Evolutionary conservation across 1,140 invertebrate genomes (phyloP), one percentile per base, ranked within the genome.

Genomic region (Heliconius hermathena): DNA sequence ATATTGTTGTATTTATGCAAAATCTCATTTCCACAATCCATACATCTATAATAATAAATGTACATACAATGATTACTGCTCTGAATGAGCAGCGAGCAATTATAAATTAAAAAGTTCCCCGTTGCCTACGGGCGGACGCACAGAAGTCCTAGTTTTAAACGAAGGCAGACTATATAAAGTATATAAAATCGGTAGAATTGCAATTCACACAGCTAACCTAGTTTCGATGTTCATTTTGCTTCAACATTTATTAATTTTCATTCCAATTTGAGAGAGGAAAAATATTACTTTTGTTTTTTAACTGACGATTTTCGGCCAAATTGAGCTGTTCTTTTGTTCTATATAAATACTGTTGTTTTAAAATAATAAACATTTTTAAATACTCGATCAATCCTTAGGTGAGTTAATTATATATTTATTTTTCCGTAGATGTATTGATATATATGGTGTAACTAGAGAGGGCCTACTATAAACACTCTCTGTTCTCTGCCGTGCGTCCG

Each of bases 201-300:
- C 57, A 76, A 60, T 66, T 13, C 74, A 38, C 77, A 70, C 73
- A 18, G 33, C 73, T 79, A 79, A 79, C 78, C 78, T 79, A 79
- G 73, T 79, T 79, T 75, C 36, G 57, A 71, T 75, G 60, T 33
- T 77, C 66, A 46, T 79, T 75, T 70, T 71, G 57, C 18, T 76
- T 73, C 38, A 73, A 73, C 54, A 26, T 46, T 73, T 78, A 78
- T 78, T 73, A 78, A 73, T 38, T 33, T 77, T 77, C 41, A 71
- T 52, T 72, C 38, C 60, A 66, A 1, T 66, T 66, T 66, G 26
- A 29, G 29, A 66, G 11, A 66, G 60, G 60, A 13, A 66, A 29
- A 66, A 66, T 66, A 66, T 66, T 22, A 26, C 13, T 66, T 66
- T 66, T 66, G 22, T 66, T 66, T 66, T 36, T 13, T 13, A 9